These are phyloP conservation scores for Polypedilum vanderplanki DNA, from an alignment of 1,140 invertebrate genomes.

Conservation along the genomic window DNA sequence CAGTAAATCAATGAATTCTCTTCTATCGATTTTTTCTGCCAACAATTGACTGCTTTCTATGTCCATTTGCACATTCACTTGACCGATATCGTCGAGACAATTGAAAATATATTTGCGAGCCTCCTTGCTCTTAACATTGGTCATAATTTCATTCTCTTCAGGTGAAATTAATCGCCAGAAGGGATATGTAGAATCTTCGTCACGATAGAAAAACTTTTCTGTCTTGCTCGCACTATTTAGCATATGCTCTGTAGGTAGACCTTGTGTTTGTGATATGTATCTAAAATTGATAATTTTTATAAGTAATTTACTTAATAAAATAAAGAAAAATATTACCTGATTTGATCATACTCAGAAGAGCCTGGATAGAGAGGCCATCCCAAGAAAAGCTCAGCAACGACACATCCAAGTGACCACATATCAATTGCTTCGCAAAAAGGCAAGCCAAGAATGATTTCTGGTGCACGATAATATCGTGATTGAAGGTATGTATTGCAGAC, in stretches of 20 bases:
- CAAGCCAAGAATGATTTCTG: constrained; percentile 96
- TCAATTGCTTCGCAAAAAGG: constrained; percentile 99
- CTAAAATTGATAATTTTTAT: constrained; percentile 30
- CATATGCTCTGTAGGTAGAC: constrained; percentile 96
- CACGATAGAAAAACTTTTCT: constrained; percentile 96
- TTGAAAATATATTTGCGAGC: constrained; percentile 99
- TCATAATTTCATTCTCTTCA: constrained; percentile 97
- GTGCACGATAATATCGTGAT: constrained; percentile 97
- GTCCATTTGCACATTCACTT: constrained; percentile 95
- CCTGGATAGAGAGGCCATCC: constrained; percentile 99
- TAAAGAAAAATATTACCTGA: constrained; percentile 52
- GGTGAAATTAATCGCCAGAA: constrained; percentile 97
- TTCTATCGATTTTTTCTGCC: constrained; percentile 90
- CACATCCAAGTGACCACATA: constrained; percentile 99
- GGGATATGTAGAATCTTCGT: constrained; percentile 92
- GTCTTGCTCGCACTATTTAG: constrained; percentile 98
- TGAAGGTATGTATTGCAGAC: constrained; percentile 99
- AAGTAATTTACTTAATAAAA: not conserved
- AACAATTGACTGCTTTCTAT: constrained; percentile 89
- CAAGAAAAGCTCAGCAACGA: constrained; percentile 97
- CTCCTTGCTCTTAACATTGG: constrained; percentile 97
- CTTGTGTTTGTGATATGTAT: constrained; percentile 66
- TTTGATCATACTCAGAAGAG: constrained; percentile 99
- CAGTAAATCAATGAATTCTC: constrained; percentile 94
- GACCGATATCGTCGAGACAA: constrained; percentile 97